These are phyloP conservation scores for Catalaphyllia jardinei DNA, from an alignment of 64 coral and sea anemone genomes.

Conservation along the genomic window DNA sequence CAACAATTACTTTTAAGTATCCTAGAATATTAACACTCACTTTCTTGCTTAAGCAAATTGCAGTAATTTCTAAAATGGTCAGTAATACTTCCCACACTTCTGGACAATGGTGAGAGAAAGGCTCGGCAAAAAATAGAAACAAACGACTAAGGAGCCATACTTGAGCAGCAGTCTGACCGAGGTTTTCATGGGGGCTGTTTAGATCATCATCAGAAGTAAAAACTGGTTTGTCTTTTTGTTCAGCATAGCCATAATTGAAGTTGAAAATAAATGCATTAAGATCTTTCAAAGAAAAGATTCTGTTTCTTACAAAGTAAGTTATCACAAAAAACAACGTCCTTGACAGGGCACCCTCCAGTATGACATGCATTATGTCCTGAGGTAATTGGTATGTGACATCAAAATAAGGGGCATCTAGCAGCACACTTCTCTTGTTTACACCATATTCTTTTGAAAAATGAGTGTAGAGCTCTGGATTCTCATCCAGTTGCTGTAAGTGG, in stretches of 20 bases:
- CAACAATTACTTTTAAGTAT: too few relatives aligned
- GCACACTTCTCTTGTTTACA: neutral
- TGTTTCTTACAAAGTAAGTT: neutral
- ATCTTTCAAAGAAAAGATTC: neutral
- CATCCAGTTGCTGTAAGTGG: conserved; percentile 10
- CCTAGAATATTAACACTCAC: too few relatives aligned
- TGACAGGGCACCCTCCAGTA: conserved; percentile 34
- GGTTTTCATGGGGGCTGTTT: neutral
- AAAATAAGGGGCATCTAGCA: conserved; percentile 11
- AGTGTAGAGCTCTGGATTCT: neutral
- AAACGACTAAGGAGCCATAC: neutral
- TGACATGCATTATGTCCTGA: conserved; percentile 41
- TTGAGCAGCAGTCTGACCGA: conserved; percentile 13
- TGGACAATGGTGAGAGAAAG: neutral
- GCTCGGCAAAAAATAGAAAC: neutral
- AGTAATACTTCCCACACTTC: neutral
- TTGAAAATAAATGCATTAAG: conserved; percentile 1
- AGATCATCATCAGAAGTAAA: neutral
- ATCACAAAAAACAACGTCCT: neutral
- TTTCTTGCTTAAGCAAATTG: neutral
- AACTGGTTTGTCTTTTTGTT: conserved; percentile 6
- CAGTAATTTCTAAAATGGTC: neutral
- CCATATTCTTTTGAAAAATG: conserved; percentile 3
- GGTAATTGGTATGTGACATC: conserved; percentile 36
- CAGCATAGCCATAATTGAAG: neutral